Percentiles rank a stretch among this genome's conserved stretches.
Evolutionary conservation across 2,888 invertebrate genomes (phyloP).

Genomic region (Capitulum mitella): DNA sequence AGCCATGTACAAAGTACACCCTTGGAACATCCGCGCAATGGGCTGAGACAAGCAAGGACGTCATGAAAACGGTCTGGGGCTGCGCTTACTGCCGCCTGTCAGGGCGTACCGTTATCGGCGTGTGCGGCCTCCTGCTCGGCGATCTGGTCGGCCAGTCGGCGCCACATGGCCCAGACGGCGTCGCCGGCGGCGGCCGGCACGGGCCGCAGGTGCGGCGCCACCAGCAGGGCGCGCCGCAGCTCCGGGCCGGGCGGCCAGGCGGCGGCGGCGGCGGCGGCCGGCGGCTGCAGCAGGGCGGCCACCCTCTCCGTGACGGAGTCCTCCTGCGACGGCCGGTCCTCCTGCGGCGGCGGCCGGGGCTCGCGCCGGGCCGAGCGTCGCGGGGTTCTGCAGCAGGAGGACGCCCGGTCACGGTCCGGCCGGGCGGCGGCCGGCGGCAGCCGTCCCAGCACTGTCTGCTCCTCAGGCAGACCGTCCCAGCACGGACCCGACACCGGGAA

Average conservation of each 20-base stretch:
- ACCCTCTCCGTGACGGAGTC: neutral
- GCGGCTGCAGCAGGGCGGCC: neutral
- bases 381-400: too few species aligned
- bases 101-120: neutral
- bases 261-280: neutral
- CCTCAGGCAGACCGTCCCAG: too few species aligned
- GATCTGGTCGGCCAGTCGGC: neutral
- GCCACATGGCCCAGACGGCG: neutral
- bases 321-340: neutral
- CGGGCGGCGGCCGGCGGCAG: too few species aligned
- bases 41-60: too few species aligned
- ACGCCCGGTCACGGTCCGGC: too few species aligned
- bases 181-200: neutral
- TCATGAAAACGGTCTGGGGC: too few species aligned
- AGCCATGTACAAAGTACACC: too few species aligned
- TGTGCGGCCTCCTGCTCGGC: neutral
- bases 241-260: too few species aligned
- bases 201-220: neutral
- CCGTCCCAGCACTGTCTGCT: too few species aligned
- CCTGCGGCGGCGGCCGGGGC: neutral
- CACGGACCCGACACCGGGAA: too few species aligned
- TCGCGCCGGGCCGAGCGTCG: neutral
- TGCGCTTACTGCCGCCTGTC: too few species aligned
- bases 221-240: neutral
- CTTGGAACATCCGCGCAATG: too few species aligned